phyloP scores from a whole-genome alignment of 2,888 invertebrate genomes.

The Eupelmus urozonus region DNA sequence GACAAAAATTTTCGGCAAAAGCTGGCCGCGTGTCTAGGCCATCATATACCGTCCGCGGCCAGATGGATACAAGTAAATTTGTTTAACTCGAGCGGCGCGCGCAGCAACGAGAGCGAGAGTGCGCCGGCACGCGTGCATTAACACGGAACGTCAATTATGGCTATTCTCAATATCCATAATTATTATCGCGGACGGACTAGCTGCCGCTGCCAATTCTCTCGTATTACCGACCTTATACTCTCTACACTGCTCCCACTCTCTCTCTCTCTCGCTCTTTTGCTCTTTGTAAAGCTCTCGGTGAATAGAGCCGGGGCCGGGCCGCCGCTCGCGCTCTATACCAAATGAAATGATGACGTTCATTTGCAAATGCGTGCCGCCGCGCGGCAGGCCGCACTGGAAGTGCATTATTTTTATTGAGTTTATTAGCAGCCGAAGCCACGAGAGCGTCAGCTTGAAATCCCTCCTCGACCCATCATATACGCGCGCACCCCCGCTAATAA shows the following conservation, averaged over 20 bases:
- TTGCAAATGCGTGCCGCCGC: slow-evolving; percentile 69
- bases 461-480: neutral
- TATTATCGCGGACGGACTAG: slow-evolving; percentile 65
- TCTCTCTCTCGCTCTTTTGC: slow-evolving; percentile 41
- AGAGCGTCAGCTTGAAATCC: neutral
- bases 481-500: neutral
- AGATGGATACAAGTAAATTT: slow-evolving; percentile 65
- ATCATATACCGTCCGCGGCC: neutral
- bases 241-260: neutral
- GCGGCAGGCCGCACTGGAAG: slow-evolving; percentile 61
- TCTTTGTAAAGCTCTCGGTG: slow-evolving; percentile 39
- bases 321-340: too few relatives aligned
- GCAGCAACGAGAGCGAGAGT: too few relatives aligned
- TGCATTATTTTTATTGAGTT: slow-evolving; percentile 73
- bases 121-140: too few relatives aligned
- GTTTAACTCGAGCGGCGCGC: slow-evolving; percentile 64
- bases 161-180: slow-evolving; percentile 74
- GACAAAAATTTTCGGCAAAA: slow-evolving; percentile 51
- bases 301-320: slow-evolving; percentile 10
- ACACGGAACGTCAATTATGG: slow-evolving; percentile 71
- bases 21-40: slow-evolving; percentile 31
- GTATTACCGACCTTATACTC: slow-evolving; percentile 50
- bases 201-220: slow-evolving; percentile 50
- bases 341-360: slow-evolving; percentile 74
- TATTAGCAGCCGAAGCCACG: slow-evolving; percentile 49